Conservation (phyloP, 2,888 invertebrate species). For the Pseudoips prasinana region DNA sequence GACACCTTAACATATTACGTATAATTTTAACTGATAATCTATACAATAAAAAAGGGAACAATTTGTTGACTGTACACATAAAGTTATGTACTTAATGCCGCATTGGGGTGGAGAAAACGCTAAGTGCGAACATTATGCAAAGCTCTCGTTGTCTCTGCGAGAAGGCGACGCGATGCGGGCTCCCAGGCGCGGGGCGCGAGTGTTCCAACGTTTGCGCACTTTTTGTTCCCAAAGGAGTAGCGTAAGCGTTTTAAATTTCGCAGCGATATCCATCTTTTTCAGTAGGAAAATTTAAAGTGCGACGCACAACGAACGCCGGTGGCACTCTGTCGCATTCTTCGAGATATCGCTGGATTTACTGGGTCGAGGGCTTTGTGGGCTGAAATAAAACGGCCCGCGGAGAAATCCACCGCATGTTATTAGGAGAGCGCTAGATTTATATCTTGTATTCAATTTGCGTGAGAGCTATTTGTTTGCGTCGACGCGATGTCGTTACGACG, state of each 20-base stretch:
- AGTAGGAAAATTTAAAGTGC: conserved; percentile 71
- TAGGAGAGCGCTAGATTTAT: conserved; percentile 74
- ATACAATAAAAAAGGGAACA: no score
- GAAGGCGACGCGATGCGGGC: conserved; percentile 5
- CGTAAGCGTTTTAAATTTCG: conserved; percentile 66
- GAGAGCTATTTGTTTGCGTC: conserved; percentile 66
- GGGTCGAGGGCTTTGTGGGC: conserved; percentile 72
- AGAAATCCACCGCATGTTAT: conserved; percentile 75
- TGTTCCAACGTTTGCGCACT: conserved; percentile 31
- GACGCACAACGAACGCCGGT: conserved; percentile 63
- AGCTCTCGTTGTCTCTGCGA: neutral
- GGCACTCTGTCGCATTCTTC: conserved; percentile 70
- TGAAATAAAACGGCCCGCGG: conserved; percentile 74
- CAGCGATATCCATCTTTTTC: conserved; percentile 57
- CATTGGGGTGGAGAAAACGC: conserved; percentile 36
- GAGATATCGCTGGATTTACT: conserved; percentile 76
- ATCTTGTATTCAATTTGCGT: conserved; percentile 77
- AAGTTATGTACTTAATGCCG: conserved; percentile 34
- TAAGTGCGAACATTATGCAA: conserved; percentile 1
- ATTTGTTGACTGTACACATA: conserved; percentile 31
- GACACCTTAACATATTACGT: no score
- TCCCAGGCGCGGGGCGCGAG: conserved; percentile 2
- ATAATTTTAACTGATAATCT: no score
- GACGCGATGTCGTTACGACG: conserved; percentile 38
- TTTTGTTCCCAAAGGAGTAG: conserved; percentile 51